Evolutionary conservation across 2,113 vertebrate species (phyloP), one percentile per base, ranked within the genome.

Genomic region (Eudyptes chrysolophus): DNA sequence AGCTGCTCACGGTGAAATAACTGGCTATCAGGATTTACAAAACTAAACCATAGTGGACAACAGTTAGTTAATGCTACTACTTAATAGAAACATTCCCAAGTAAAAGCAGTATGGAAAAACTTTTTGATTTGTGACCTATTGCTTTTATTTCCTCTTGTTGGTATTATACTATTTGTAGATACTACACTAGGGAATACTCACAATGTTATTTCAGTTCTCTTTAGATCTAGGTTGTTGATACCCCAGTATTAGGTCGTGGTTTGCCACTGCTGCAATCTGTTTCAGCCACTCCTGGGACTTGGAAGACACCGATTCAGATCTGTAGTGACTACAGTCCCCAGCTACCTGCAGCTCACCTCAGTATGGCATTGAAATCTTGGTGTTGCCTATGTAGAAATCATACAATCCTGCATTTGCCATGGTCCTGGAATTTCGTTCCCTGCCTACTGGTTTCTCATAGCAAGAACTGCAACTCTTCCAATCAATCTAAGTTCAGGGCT

Each of bases 371-470:
- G 34, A 72, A 27, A 36, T 29, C 70, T 48, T 1, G 0, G 14
- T 25, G 40, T 7, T 79, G 52, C 49, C 46, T 40, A 12, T 0
- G 0, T 0, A 57, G 46, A 57, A 92, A 83, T 4, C 1, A 3
- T 26, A 65, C 32, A 83, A 30, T 22, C 44, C 27, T 46, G 30
- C 24, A 36, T 61, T 88, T 74, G 22, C 55, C 11, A 17, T 0
- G 2, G 55, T 34, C 38, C 51, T 1, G 1, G 8, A 11, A 38
- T 69, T 88, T 74, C 68, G 46, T 36, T 57, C 46, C 51, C 44
- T 84, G 68, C n/a, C n/a, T 64, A 36, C 25, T 26, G 16, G 34
- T 38, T 89, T 81, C 29, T 79, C 62, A 66, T 5, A 89, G n/a
- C 29, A 89, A 58, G 48, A 89, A 40, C 51, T 90, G 65, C 40